Conservation (phyloP, 2,888 invertebrate genomes). For the Liopterus haemorrhoidalis region DNA sequence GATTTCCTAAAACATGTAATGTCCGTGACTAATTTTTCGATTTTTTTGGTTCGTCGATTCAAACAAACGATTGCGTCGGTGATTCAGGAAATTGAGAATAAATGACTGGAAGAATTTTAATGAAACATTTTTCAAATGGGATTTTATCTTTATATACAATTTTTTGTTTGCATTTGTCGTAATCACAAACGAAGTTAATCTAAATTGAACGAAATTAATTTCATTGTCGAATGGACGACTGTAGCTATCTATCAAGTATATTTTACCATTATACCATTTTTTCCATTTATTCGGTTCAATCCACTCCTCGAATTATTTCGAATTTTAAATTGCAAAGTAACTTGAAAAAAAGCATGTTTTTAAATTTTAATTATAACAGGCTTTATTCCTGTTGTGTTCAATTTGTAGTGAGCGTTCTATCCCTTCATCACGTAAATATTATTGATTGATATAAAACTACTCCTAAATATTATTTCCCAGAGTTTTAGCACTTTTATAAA, state of each 20-base stretch:
- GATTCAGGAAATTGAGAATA: slow-evolving; percentile 38
- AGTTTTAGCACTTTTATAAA: too few species aligned
- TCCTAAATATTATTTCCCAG: too few species aligned
- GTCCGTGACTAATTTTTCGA: slow-evolving; percentile 25
- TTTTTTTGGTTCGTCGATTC: slow-evolving; percentile 25
- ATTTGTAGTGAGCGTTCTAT: too few species aligned
- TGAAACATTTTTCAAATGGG: slow-evolving; percentile 42
- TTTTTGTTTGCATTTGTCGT: slow-evolving; percentile 41
- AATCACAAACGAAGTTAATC: slow-evolving; percentile 46
- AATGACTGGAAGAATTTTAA: slow-evolving; percentile 47
- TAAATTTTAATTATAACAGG: too few species aligned
- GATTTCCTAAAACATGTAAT: slow-evolving; percentile 24
- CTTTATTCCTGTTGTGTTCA: too few species aligned
- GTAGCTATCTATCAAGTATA: slow-evolving; percentile 20
- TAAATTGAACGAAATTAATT: slow-evolving; percentile 47
- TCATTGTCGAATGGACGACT: slow-evolving; percentile 38
- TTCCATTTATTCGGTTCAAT: slow-evolving; percentile 15
- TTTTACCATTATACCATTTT: slow-evolving; percentile 18
- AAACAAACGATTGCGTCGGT: slow-evolving; percentile 28
- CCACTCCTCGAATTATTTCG: slow-evolving; percentile 15
- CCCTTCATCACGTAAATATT: too few species aligned
- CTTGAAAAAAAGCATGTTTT: too few species aligned
- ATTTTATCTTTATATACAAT: slow-evolving; percentile 38
- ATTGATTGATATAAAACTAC: too few species aligned
- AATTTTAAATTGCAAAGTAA: slow-evolving; percentile 16